Base-by-base conservation (phyloP, 2,888 invertebrate genomes). In the Drosophila merina region DNA sequence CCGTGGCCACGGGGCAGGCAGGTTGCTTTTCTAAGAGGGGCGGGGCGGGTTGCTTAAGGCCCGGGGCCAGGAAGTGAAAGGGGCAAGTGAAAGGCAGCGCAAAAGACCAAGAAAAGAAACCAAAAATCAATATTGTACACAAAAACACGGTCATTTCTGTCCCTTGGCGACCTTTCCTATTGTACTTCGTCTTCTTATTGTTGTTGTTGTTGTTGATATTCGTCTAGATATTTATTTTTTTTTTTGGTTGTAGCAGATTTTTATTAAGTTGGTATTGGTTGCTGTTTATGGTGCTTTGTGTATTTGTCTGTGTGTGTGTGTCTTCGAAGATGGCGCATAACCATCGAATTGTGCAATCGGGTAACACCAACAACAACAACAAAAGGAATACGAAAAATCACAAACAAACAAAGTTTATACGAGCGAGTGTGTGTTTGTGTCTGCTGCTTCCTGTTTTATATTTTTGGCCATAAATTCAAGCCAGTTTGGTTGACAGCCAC, bases 391-490 rank as follows among this genome's bases (percentile, higher is more conserved):
- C 59, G 70, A 67, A 71, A 86, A 87, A 76, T 85, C 88, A 87
- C 5, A 28, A 28, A 28, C 28, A 28, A 85, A 85, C 72, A 76
- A 85, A 76, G 58, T 85, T 82, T 64, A 58, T 59, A 57, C 62
- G 58, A 57, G 48, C 33, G 57, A 57, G 40, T 74, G 56, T n/a
- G 12, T 54, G 38, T 36, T 40, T 44, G 8, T 52, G 50, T 52
- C 58, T 56, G 66, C 67, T 70, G 79, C 79, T 81, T 87, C 82
- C 87, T 74, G 83, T 57, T 87, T 79, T 79, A 85, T 86, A 84
- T 88, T 79, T 86, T 70, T 76, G 80, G 63, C 64, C 81, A 86
- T 86, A 84, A 86, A 86, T 86, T 78, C 71, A 75, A 87, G 86
- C 79, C 76, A 81, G 71, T 87, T 85, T 71, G 51, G 69, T 63